Conservation (phyloP, 2,888 invertebrate species). For the Mythimna pallens region DNA sequence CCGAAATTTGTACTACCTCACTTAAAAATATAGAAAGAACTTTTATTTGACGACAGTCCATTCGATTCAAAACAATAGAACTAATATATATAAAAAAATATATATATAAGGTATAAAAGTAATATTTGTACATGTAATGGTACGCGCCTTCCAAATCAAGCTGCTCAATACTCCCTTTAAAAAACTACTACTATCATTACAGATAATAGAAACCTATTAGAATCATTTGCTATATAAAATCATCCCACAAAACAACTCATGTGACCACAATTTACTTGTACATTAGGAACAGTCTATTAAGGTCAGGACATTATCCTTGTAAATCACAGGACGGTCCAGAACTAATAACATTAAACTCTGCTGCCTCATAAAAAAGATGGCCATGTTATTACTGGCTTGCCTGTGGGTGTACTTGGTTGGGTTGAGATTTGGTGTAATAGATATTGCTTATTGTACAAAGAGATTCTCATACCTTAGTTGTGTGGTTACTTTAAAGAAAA, state of each 20-base stretch:
- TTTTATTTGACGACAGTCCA: too few relatives aligned
- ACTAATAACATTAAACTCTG: constrained; percentile 70
- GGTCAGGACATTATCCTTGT: constrained; percentile 68
- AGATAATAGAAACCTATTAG: constrained; percentile 16
- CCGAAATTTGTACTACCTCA: too few relatives aligned
- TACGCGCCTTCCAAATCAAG: too few relatives aligned
- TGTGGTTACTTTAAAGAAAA: not conserved
- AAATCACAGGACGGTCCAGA: constrained; percentile 67
- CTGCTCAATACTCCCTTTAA: too few relatives aligned
- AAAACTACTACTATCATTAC: not conserved
- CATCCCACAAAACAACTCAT: constrained; percentile 44
- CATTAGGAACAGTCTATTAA: constrained; percentile 68
- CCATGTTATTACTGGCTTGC: constrained; percentile 47
- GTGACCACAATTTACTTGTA: constrained; percentile 61
- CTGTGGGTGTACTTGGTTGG: constrained; percentile 37
- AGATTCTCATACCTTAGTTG: constrained; percentile 13
- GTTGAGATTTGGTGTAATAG: constrained; percentile 43
- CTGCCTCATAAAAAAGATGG: constrained; percentile 68
- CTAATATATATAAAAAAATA: too few relatives aligned
- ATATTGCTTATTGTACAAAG: constrained; percentile 33
- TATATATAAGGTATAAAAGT: too few relatives aligned
- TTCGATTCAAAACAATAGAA: too few relatives aligned
- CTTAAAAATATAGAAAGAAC: too few relatives aligned
- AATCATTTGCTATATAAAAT: constrained; percentile 22
- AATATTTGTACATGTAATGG: too few relatives aligned